Conservation (phyloP, 2,797 vertebrate genomes). For the Rhinichthys osculus region DNA sequence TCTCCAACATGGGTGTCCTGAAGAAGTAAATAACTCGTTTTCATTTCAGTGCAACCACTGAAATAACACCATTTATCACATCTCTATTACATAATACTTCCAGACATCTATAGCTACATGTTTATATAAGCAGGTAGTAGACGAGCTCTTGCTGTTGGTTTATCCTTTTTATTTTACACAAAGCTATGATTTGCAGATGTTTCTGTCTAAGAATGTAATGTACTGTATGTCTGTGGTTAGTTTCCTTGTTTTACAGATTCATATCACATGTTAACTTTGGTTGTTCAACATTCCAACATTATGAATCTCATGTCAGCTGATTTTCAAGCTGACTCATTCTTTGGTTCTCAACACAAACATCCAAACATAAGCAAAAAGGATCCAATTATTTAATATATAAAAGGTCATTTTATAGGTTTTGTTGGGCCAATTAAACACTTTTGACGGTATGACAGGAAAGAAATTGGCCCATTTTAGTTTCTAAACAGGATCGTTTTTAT, state of each 20-base stretch:
- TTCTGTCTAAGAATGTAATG: not conserved
- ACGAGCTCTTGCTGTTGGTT: not conserved
- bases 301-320: constrained; percentile 73
- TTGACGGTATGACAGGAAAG: too few relatives aligned
- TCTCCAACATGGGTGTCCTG: not conserved
- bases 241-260: constrained; percentile 36
- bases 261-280: constrained; percentile 72
- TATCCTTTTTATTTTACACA: not conserved
- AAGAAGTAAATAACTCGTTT: constrained; percentile 1
- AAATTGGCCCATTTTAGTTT: too few relatives aligned
- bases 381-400: not conserved
- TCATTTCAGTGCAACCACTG: not conserved
- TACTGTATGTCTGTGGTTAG: not conserved
- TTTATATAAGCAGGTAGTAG: not conserved
- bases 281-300: constrained; percentile 73
- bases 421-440: too few relatives aligned
- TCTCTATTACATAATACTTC: not conserved
- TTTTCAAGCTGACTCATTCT: constrained; percentile 42
- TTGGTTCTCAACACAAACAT: not conserved
- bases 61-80: not conserved
- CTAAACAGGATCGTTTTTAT: too few relatives aligned
- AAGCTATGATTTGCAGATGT: not conserved
- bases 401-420: not conserved
- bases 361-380: not conserved
- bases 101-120: not conserved